phyloP scores from a whole-genome alignment of 2,113 vertebrate species.

The Tetrao urogallus region DNA sequence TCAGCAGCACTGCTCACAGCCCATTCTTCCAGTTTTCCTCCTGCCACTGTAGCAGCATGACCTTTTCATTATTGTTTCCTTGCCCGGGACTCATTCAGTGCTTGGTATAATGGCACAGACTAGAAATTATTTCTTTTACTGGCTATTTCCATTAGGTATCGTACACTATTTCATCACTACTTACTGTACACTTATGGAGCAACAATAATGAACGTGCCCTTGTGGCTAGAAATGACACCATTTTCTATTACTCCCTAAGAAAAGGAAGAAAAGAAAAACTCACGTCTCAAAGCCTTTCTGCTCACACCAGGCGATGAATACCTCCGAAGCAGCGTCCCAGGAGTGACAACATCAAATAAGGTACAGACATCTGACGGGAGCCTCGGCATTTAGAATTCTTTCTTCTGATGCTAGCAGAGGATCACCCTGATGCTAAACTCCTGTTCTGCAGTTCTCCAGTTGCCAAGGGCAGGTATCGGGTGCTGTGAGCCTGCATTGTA shows the following conservation, averaged over 20 bases:
- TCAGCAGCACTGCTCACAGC: neutral
- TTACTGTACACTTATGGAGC: neutral
- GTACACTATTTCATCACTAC: neutral
- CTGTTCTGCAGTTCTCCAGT: neutral
- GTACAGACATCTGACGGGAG: neutral
- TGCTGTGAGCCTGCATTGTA: neutral
- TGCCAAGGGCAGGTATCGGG: neutral
- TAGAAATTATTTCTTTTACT: neutral
- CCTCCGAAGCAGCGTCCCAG: constrained; percentile 18
- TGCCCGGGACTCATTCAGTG: neutral
- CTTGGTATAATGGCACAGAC: neutral
- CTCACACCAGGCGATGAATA: constrained; percentile 11
- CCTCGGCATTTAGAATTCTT: constrained; percentile 25
- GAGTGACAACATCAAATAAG: constrained; percentile 33
- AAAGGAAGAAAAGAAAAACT: constrained; percentile 31
- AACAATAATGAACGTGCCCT: neutral
- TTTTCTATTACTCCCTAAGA: neutral
- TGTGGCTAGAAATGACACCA: neutral
- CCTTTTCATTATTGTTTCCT: neutral
- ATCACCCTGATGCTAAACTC: neutral
- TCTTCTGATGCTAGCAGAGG: neutral
- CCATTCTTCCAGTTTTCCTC: neutral
- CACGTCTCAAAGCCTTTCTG: constrained; percentile 48
- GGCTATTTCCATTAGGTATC: neutral
- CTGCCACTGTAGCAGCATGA: accelerated